Percentiles rank a stretch among this genome's conserved stretches.
phyloP scores from a whole-genome alignment of 64 coral and sea anemone species.

The Anthopleura sola region DNA sequence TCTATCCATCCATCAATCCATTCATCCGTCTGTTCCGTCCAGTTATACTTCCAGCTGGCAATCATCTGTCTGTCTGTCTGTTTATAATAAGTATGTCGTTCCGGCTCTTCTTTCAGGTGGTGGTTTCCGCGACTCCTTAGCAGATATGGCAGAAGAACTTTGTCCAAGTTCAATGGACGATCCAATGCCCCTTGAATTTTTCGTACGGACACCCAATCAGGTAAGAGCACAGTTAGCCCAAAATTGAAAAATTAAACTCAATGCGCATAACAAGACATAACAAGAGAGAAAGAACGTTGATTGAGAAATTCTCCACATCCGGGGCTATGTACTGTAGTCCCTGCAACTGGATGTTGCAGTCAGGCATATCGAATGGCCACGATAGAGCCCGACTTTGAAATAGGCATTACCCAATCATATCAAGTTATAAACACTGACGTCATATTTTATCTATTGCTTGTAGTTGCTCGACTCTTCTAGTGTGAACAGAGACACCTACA shows the following conservation, averaged over 20 bases:
- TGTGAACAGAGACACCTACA: conserved; percentile 93
- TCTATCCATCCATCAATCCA: no score
- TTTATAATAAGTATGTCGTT: neutral
- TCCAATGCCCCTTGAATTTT: conserved; percentile 75
- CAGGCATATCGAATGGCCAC: no score
- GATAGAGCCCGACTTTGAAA: neutral
- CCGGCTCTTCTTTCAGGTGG: conserved; percentile 49
- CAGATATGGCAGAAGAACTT: conserved; percentile 94
- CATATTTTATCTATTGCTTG: neutral
- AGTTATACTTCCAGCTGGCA: no score
- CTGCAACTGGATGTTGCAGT: no score
- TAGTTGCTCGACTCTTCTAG: conserved; percentile 92
- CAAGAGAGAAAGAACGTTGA: no score
- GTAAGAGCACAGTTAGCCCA: conserved; percentile 8
- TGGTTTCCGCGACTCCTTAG: conserved; percentile 89
- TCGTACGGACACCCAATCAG: conserved; percentile 95
- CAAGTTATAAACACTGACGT: neutral
- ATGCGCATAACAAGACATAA: no score
- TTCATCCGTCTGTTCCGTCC: neutral
- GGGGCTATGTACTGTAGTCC: no score
- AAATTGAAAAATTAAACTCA: neutral
- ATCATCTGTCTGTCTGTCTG: neutral
- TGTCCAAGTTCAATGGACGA: conserved; percentile 87
- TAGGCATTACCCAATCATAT: neutral
- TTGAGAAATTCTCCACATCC: no score